A percentile compares a stretch with the other conserved stretches of the same genome.
Evolutionary conservation across 2,113 vertebrate species (phyloP).

Genomic region (Andinoacara biseriatus): DNA sequence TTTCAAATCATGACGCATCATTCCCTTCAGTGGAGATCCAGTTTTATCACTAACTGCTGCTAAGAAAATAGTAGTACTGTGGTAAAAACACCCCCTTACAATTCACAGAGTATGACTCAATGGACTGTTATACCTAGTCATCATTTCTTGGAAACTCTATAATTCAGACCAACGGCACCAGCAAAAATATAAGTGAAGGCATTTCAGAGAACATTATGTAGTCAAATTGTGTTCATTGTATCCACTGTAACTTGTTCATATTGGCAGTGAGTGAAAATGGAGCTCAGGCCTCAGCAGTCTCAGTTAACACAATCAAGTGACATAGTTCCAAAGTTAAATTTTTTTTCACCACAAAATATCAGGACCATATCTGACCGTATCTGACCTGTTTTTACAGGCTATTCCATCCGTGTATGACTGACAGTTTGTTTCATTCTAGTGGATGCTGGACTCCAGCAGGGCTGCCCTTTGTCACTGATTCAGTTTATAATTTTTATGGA

Average conservation of each 20-base stretch:
- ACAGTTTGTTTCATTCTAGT: too few species aligned
- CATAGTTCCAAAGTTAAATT: neutral
- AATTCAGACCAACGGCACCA: neutral
- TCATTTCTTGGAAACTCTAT: slow-evolving; percentile 9
- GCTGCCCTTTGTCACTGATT: too few species aligned
- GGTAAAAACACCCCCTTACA: slow-evolving; percentile 19
- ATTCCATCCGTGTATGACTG: too few species aligned
- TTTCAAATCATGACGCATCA: neutral
- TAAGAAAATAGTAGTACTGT: neutral
- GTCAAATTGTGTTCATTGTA: too few species aligned
- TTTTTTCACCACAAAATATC: too few species aligned
- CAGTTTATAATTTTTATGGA: neutral
- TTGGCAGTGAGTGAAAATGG: too few species aligned
- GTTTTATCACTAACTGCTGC: neutral
- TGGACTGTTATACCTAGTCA: neutral
- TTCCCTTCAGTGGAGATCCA: neutral
- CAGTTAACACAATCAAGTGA: neutral
- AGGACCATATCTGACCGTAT: too few species aligned
- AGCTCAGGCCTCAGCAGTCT: neutral
- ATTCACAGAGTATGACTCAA: slow-evolving; percentile 26
- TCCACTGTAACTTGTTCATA: too few species aligned
- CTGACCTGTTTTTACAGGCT: too few species aligned
- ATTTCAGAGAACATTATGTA: neutral
- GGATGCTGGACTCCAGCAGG: too few species aligned
- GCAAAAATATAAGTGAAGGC: neutral